Conservation (phyloP, 2,797 vertebrate genomes). For the Micrastur ruficollis region DNA sequence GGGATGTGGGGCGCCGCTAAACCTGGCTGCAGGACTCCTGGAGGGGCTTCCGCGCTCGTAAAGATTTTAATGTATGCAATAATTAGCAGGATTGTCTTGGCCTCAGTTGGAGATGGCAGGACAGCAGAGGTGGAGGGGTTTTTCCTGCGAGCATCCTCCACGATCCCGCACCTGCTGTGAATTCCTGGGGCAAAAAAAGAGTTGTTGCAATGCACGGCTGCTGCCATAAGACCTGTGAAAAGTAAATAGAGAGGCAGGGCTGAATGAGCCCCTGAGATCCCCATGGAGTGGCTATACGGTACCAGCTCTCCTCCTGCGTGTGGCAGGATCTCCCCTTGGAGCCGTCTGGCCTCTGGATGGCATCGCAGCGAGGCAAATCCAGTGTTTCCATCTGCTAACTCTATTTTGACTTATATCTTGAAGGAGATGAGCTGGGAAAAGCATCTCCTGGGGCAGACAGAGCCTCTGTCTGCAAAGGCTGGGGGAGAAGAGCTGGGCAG, state of each 20-base stretch:
- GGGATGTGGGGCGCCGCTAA: background rate
- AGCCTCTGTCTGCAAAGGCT: background rate
- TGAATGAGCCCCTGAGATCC: background rate
- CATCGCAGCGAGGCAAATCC: background rate
- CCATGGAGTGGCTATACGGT: background rate
- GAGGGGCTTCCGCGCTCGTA: background rate
- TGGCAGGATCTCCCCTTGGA: background rate
- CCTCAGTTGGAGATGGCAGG: background rate
- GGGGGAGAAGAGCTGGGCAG: background rate
- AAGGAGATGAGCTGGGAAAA: background rate
- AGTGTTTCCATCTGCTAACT: background rate
- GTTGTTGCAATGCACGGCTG: background rate
- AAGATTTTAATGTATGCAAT: background rate
- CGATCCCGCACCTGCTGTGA: background rate
- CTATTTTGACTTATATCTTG: background rate
- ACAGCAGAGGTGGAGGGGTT: background rate
- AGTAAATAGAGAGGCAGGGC: background rate
- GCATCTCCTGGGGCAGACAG: background rate
- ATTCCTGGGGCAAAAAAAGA: fast-evolving
- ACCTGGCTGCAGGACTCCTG: background rate
- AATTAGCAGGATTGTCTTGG: background rate
- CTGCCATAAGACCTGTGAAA: background rate
- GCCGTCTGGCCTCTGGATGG: background rate
- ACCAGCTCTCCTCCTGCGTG: background rate
- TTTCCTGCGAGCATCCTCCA: background rate